A percentile compares a stretch with the other conserved stretches of the same genome.
phyloP scores from a whole-genome alignment of 1,140 invertebrate species.

The Drosophila tani region DNA sequence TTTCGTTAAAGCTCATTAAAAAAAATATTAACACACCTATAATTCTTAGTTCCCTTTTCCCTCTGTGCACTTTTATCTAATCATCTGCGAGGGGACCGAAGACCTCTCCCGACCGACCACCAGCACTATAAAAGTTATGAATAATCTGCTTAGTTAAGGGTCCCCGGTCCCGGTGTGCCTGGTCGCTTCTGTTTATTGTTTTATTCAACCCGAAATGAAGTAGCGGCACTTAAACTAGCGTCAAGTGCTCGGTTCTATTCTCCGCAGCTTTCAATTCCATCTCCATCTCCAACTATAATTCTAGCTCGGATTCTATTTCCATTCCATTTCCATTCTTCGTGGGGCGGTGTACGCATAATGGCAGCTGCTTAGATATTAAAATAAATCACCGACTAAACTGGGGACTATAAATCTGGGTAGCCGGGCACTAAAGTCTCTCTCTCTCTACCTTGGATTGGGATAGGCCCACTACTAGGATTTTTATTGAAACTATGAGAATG shows the following conservation, averaged over 20 bases:
- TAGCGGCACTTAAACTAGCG: constrained; percentile 66
- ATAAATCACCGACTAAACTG: constrained; percentile 73
- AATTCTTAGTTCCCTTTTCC: background rate
- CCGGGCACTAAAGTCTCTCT: background rate
- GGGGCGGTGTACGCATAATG: constrained; percentile 43
- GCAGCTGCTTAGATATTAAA: constrained; percentile 31
- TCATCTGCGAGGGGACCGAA: constrained; percentile 65
- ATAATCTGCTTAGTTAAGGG: constrained; percentile 72
- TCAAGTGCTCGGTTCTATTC: constrained; percentile 64
- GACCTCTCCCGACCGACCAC: constrained; percentile 18
- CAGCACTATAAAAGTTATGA: constrained; percentile 73
- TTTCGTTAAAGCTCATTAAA: no score
- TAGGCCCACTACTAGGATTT: constrained; percentile 14
- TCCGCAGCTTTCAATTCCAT: constrained; percentile 9
- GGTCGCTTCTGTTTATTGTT: constrained; percentile 71
- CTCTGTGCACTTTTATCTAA: constrained; percentile 64
- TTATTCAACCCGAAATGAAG: constrained; percentile 74
- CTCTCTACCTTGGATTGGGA: constrained; percentile 12
- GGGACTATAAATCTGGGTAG: constrained; percentile 63
- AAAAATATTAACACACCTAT: no score
- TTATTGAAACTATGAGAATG: constrained; percentile 4
- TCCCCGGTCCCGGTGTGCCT: constrained; percentile 43
- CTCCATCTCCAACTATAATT: constrained; percentile 5
- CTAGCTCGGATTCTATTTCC: constrained; percentile 11
- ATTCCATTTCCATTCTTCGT: constrained; percentile 23